Conservation (phyloP, 1,140 invertebrate genomes). For the Zeugodacus cucurbitae region DNA sequence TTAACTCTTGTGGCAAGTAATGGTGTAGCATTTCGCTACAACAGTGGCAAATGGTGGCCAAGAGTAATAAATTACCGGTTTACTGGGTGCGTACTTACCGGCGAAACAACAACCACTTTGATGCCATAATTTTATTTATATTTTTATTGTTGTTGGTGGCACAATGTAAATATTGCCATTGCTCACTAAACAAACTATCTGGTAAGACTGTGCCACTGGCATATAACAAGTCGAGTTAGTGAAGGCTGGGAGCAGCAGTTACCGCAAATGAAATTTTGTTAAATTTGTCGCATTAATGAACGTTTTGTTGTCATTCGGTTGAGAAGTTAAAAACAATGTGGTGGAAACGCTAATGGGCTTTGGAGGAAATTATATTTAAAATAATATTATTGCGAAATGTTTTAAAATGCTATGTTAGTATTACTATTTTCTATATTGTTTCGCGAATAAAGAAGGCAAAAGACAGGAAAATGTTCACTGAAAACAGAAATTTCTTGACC, state of each 20-base stretch:
- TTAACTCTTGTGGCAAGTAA: not conserved
- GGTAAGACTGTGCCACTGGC: not conserved
- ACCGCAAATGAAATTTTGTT: not conserved
- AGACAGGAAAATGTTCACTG: too few species aligned
- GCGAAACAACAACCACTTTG: not conserved
- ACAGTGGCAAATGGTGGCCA: not conserved
- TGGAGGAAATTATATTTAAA: too few species aligned
- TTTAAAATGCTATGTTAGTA: too few species aligned
- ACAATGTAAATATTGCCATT: not conserved
- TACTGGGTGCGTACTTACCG: not conserved
- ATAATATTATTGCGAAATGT: too few species aligned
- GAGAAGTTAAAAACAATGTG: too few species aligned
- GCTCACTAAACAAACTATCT: not conserved
- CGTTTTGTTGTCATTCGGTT: not conserved
- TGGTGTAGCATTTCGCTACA: not conserved
- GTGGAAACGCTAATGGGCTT: too few species aligned
- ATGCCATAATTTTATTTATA: constrained; percentile 23
- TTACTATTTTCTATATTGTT: too few species aligned
- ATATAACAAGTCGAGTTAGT: not conserved
- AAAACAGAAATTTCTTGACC: too few species aligned
- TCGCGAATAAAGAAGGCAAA: too few species aligned
- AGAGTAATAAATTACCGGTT: constrained; percentile 1
- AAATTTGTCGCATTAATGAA: not conserved
- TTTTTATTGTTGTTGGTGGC: not conserved
- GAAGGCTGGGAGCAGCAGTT: not conserved